Evolutionary conservation across 1,140 invertebrate species (phyloP), one percentile per base, ranked within the genome.

Genomic region (Cheumatopsyche charites): DNA sequence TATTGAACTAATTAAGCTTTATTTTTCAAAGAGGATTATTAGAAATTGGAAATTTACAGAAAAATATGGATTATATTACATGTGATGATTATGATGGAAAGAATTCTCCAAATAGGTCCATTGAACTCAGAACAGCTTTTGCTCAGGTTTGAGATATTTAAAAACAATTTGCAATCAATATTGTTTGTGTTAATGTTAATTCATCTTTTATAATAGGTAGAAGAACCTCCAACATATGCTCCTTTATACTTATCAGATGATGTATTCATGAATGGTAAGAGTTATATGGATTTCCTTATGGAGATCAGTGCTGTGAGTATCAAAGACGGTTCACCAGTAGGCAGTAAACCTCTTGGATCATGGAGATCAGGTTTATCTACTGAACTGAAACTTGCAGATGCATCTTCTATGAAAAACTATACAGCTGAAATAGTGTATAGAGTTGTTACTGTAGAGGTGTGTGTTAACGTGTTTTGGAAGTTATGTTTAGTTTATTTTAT

Each of bases 361-460:
- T 92, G 89, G 91, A 87, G 86, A 77, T 88, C 88, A 3, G 90
- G 90, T 62, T 86, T 92, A 13, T 83, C 86, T 43, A 88, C 88
- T 65, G 85, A 86, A 0, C 78, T 92, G 9, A 79, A 82, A 7
- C 82, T 92, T n/a, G 83, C 85, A 15, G 87, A 90, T 76, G 85
- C 87, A 7, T 82, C 87, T 52, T 86, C 86, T 17, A 89, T 94
- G 80, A 87, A 85, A 61, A 92, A 93, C 79, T 89, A 91, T 62
- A 90, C 90, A 0, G 92, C 93, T 1, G 87, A 92, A 76, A 90
- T 92, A 49, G 91, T 92, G 6, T 95, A 94, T 80, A 87, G 92
- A 61, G 88, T 95, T 47, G 91, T 91, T 5, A 92, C 92, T 0
- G 88, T 93, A 6, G 84, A 91, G 79, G 90, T 91, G 80, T 80